Evolutionary conservation across 2,113 vertebrate species (phyloP).

Genomic region (Passer domesticus): DNA sequence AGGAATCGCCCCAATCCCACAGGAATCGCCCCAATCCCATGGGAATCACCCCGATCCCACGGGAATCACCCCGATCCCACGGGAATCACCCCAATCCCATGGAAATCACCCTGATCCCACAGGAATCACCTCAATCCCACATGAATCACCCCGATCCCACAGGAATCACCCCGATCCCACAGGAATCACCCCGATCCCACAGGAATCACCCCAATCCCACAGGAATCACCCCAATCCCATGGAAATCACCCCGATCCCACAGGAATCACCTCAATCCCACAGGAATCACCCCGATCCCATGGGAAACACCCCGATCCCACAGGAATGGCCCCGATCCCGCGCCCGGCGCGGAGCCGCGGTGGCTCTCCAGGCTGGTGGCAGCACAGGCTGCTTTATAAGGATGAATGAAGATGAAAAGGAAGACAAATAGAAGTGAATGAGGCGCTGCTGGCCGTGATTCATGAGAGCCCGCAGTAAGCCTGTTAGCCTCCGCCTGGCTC

Average conservation of each 20-base stretch:
- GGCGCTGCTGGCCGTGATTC: slow-evolving; percentile 88
- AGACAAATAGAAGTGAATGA: slow-evolving; percentile 87
- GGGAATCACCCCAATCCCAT: rapidly evolving
- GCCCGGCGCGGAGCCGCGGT: neutral
- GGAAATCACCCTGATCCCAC: neutral
- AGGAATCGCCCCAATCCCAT: neutral
- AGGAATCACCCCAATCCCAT: neutral
- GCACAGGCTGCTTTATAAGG: slow-evolving; percentile 81
- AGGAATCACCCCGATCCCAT: rapidly evolving
- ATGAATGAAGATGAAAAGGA: slow-evolving; percentile 94
- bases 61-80: neutral
- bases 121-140: neutral
- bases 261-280: neutral
- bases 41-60: neutral
- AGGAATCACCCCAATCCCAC: neutral
- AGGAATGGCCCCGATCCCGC: neutral
- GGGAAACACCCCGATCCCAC: too few relatives aligned
- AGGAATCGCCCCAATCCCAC: neutral
- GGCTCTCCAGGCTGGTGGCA: slow-evolving; percentile 73
- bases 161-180: neutral
- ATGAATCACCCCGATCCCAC: neutral
- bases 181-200: neutral
- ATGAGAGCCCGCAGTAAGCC: slow-evolving; percentile 82
- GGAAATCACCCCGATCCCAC: neutral
- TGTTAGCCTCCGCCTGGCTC: slow-evolving; percentile 80